Evolutionary conservation across 1,140 invertebrate species (phyloP), one percentile per base, ranked within the genome.

Genomic region (Vanessa tameamea): DNA sequence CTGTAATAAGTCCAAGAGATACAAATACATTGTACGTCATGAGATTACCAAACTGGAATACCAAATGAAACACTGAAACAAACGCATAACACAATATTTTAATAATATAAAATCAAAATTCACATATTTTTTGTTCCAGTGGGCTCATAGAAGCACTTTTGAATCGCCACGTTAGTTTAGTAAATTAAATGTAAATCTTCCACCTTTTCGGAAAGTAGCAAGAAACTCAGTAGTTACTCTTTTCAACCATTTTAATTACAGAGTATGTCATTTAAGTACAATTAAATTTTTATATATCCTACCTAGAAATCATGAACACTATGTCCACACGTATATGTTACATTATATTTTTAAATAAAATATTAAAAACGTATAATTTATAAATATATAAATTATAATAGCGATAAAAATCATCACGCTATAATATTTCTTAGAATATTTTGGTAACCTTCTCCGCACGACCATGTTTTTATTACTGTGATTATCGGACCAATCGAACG

Each of bases 21-120:
- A 98, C 97, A 92, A 98, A 98, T 76, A 98, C 94, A 89, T 98
- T 97, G 90, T 98, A 98, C 3, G 98, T 99, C 66, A 98, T 93
- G 61, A 96, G 96, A 69, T 97, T 95, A 76, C 97, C 97, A 93
- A 98, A 98, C 92, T 98, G 98, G 78, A 96, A 97, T 81, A 98
- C 93, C 89, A 98, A 94, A 88, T 98, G 97, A 79, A 98, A 97
- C 86, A 96, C 97, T 98, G 94, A 72, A 96, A 95, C 85, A 81
- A 80, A 6, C 20, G 13, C 7, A 53, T 16, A 53, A 23, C 12
- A 23, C 23, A 57, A 57, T 26, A 23, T 20, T 23, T 57, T 23
- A 23, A 23, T 12, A 57, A 23, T 50, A 50, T 1, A 48, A 48
- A 48, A 48, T 13, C 11, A 1, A 48, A 15, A 13, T 48, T 9